Conservation (phyloP, 2,797 vertebrate genomes). For the Bradypodion ventrale region DNA sequence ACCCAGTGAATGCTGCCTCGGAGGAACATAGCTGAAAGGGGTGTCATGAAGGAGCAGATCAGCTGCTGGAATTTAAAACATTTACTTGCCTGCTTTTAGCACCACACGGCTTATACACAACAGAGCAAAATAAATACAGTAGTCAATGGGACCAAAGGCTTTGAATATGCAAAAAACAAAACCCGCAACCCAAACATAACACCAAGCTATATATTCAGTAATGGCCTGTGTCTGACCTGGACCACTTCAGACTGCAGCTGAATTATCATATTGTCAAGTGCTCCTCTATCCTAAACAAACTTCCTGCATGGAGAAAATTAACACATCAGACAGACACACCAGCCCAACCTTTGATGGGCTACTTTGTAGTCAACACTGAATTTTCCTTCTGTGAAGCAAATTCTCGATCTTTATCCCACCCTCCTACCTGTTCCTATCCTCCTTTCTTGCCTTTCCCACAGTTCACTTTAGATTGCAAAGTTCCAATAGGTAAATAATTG, state of each 20-base stretch:
- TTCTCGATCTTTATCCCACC: background rate
- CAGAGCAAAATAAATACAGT: background rate
- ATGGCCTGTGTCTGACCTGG: background rate
- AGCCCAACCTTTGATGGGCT: too few relatives aligned
- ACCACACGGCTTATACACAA: background rate
- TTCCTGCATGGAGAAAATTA: background rate
- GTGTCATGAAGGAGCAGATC: background rate
- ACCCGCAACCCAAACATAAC: too few relatives aligned
- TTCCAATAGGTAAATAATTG: background rate
- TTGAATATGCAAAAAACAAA: background rate
- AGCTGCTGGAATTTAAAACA: background rate
- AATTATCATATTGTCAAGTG: background rate
- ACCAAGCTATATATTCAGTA: background rate
- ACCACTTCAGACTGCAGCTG: background rate
- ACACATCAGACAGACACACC: background rate
- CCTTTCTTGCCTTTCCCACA: background rate
- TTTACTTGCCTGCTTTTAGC: rapidly evolving
- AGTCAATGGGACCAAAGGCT: background rate
- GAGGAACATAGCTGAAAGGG: background rate
- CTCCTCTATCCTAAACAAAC: background rate
- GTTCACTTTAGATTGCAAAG: background rate
- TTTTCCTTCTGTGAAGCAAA: background rate
- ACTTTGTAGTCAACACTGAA: background rate
- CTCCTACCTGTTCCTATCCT: background rate
- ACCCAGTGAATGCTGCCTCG: constrained; percentile 14